Percentiles rank a stretch among this genome's conserved stretches.
phyloP scores from a whole-genome alignment of 2,797 vertebrate genomes.

The Apogon hyalosoma region DNA sequence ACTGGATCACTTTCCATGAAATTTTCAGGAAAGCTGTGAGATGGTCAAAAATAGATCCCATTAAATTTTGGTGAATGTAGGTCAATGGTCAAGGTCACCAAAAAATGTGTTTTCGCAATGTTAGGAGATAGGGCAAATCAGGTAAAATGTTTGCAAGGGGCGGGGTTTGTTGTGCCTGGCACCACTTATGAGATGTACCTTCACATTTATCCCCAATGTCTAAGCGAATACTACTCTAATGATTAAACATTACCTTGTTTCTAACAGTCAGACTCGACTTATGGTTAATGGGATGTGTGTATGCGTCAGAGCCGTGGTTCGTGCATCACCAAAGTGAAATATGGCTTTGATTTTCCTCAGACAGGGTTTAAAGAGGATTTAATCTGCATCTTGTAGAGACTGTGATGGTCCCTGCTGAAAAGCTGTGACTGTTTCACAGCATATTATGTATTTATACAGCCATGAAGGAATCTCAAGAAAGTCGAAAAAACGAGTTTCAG shows the following conservation, averaged over 20 bases:
- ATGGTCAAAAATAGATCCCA: too few species aligned
- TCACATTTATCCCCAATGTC: background rate
- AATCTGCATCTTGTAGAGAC: conserved; percentile 15
- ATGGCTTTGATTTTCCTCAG: conserved; percentile 46
- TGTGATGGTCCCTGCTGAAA: conserved; percentile 23
- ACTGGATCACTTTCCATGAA: too few species aligned
- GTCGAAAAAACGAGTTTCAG: too few species aligned
- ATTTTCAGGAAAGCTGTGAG: too few species aligned
- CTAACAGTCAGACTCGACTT: background rate
- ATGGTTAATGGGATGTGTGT: background rate
- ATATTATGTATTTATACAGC: conserved; percentile 15
- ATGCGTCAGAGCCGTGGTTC: conserved; percentile 2
- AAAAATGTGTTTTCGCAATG: too few species aligned
- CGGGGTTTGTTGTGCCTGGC: too few species aligned
- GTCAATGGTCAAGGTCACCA: too few species aligned
- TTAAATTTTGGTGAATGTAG: too few species aligned
- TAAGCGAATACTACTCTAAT: background rate
- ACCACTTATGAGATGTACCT: background rate
- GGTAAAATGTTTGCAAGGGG: too few species aligned
- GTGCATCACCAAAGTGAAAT: conserved; percentile 25
- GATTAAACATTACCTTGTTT: background rate
- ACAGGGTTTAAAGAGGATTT: conserved; percentile 27
- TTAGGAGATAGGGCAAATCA: too few species aligned
- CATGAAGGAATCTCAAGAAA: too few species aligned
- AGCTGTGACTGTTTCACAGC: conserved; percentile 1